These are phyloP conservation scores for Zaprionus ghesquierei DNA, from an alignment of 1,140 invertebrate genomes.

Conservation along the genomic window DNA sequence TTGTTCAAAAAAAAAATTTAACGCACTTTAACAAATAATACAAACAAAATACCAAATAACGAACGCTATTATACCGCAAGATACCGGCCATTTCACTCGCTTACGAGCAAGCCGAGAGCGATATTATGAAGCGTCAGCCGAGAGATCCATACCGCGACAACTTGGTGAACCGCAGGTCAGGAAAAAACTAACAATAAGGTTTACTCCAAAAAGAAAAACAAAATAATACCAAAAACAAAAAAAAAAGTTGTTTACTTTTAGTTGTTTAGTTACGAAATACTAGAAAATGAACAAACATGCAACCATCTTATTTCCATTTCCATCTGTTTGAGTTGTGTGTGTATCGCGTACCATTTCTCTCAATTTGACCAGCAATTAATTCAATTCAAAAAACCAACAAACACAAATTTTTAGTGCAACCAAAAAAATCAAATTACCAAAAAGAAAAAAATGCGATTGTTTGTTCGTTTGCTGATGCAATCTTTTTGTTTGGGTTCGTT, in stretches of 20 bases:
- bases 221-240: slow-evolving; percentile 37
- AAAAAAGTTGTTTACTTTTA: slow-evolving; percentile 69
- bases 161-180: slow-evolving; percentile 98
- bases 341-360: slow-evolving; percentile 41
- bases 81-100: slow-evolving; percentile 99
- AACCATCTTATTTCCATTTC: slow-evolving; percentile 59
- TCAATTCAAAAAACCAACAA: slow-evolving; percentile 33
- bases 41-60: slow-evolving; percentile 39
- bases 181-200: slow-evolving; percentile 70
- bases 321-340: slow-evolving; percentile 71
- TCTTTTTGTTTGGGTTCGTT: slow-evolving; percentile 49
- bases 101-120: slow-evolving; percentile 99
- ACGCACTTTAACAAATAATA: slow-evolving; percentile 47
- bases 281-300: slow-evolving; percentile 80
- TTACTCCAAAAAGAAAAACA: slow-evolving; percentile 42
- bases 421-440: slow-evolving; percentile 29
- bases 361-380: slow-evolving; percentile 71
- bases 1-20: slow-evolving; percentile 59
- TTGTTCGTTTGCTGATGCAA: slow-evolving; percentile 76
- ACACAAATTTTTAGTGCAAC: slow-evolving; percentile 24
- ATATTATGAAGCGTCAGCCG: slow-evolving; percentile 99
- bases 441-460: slow-evolving; percentile 50
- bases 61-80: slow-evolving; percentile 84
- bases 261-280: slow-evolving; percentile 69
- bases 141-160: slow-evolving; percentile 98